Evolutionary conservation across 1,140 invertebrate species (phyloP).

Genomic region (Eueides isabella): DNA sequence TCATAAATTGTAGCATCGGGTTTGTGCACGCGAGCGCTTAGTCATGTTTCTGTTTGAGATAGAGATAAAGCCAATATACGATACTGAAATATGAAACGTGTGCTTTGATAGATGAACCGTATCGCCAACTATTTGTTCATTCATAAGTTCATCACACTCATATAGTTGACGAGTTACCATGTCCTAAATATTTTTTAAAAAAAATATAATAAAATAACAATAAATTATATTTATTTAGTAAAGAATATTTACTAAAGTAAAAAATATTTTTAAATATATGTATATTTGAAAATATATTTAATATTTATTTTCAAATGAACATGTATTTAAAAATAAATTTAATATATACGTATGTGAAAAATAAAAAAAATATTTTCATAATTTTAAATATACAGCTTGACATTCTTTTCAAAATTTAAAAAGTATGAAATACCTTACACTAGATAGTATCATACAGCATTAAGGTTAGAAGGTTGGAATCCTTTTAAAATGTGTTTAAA

Average conservation of each 20-base stretch:
- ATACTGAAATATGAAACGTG: not conserved
- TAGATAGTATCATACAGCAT: not conserved
- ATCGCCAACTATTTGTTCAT: not conserved
- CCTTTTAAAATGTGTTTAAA: not conserved
- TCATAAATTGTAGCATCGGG: not conserved
- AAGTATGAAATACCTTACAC: too few species aligned
- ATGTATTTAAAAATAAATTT: too few species aligned
- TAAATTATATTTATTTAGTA: too few species aligned
- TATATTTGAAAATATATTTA: too few species aligned
- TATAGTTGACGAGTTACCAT: not conserved
- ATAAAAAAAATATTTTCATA: too few species aligned
- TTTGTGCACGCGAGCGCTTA: not conserved
- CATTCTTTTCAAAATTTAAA: too few species aligned
- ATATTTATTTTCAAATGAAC: too few species aligned
- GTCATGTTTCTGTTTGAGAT: constrained; percentile 5
- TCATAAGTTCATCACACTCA: not conserved
- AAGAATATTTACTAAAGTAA: too few species aligned
- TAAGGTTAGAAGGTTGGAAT: not conserved
- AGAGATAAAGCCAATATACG: not conserved
- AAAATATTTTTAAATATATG: too few species aligned
- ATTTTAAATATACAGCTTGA: too few species aligned
- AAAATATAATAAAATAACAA: not conserved
- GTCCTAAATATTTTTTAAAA: not conserved
- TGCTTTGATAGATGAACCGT: not conserved
- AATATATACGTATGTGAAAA: too few species aligned